These are phyloP conservation scores for Marmota monax DNA, from an alignment of 2,113 vertebrate species.

Conservation along the genomic window DNA sequence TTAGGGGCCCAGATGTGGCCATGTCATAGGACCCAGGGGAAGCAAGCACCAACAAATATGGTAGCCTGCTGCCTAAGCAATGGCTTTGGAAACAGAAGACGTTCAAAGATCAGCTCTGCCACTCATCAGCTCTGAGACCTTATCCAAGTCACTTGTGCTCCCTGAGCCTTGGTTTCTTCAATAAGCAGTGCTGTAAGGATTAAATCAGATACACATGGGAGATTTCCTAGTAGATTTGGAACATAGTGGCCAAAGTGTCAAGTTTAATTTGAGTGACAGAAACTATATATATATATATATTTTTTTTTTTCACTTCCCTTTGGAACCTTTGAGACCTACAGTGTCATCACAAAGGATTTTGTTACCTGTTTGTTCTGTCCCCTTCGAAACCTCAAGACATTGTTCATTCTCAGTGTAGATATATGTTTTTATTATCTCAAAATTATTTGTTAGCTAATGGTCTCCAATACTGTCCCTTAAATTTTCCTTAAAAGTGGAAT, in stretches of 20 bases:
- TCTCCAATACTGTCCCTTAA: neutral
- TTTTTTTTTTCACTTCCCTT: neutral
- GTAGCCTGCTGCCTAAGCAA: neutral
- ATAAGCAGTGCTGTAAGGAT: neutral
- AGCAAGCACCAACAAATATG: neutral
- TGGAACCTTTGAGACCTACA: neutral
- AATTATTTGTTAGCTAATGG: neutral
- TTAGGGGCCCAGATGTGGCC: neutral
- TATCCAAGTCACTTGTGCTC: neutral
- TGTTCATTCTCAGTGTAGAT: neutral
- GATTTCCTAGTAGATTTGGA: neutral
- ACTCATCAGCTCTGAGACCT: neutral
- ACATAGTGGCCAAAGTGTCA: neutral
- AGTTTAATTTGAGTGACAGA: neutral
- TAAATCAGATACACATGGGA: neutral
- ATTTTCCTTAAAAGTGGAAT: neutral
- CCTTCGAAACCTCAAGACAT: rapidly evolving
- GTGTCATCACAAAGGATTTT: neutral
- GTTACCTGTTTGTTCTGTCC: neutral
- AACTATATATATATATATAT: neutral
- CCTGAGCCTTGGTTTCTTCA: neutral
- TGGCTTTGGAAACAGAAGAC: neutral
- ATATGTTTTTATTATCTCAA: neutral
- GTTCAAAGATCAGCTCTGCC: neutral
- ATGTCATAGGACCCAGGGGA: neutral